These are phyloP conservation scores for Poecilobothrus nobilitatus DNA, from an alignment of 2,888 invertebrate species.

Conservation along the genomic window DNA sequence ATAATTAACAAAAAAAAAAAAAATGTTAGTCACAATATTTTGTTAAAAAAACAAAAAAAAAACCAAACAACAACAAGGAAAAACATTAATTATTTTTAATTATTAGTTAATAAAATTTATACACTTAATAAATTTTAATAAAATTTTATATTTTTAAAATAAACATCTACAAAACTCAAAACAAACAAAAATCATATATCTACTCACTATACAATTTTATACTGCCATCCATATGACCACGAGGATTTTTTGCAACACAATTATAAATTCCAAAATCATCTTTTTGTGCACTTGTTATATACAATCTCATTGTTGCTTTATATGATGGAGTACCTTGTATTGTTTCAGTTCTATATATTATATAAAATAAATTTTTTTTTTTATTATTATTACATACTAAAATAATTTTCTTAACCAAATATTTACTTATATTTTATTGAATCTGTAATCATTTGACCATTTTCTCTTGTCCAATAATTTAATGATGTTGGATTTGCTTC, in stretches of 20 bases:
- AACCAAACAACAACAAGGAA: neutral
- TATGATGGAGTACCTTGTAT: conserved; percentile 63
- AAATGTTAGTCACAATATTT: neutral
- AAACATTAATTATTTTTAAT: neutral
- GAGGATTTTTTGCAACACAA: conserved; percentile 79
- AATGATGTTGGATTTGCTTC: conserved; percentile 86
- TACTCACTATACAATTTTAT: conserved; percentile 82
- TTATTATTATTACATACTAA: neutral
- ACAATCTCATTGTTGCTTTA: conserved; percentile 80
- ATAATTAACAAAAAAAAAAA: neutral
- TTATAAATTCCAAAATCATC: conserved; percentile 83
- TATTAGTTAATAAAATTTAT: too few species aligned
- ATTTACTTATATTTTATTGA: conserved; percentile 63
- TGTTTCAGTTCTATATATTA: conserved; percentile 52
- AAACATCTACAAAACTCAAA: too few species aligned
- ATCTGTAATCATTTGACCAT: conserved; percentile 83
- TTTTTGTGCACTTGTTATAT: conserved; percentile 67
- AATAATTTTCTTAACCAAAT: neutral
- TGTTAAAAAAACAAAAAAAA: neutral
- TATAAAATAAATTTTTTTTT: too few species aligned
- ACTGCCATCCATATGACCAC: conserved; percentile 83
- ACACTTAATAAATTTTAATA: neutral
- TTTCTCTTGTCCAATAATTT: conserved; percentile 83
- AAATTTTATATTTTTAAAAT: too few species aligned
- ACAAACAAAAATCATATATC: conserved; percentile 12